phyloP scores from a whole-genome alignment of 1,140 invertebrate genomes.

The Zaprionus ornatus region DNA sequence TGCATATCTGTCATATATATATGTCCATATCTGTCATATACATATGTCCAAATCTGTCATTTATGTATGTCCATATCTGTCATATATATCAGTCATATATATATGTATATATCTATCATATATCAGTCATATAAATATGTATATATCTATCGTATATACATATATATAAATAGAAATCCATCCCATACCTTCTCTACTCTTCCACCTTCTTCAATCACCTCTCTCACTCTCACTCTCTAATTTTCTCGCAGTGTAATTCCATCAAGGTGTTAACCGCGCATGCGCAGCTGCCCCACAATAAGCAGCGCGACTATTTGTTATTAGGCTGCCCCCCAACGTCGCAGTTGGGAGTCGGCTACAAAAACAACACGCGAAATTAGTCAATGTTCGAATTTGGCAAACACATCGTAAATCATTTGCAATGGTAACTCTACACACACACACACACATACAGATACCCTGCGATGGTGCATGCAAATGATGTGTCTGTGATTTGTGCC shows the following conservation, averaged over 20 bases:
- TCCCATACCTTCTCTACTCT: too few species aligned
- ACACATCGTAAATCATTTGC: slow-evolving; percentile 67
- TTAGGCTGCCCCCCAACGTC: slow-evolving; percentile 32
- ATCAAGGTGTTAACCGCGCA: slow-evolving; percentile 22
- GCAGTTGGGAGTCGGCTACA: slow-evolving; percentile 18
- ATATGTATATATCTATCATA: too few species aligned
- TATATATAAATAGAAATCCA: too few species aligned
- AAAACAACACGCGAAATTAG: slow-evolving; percentile 60
- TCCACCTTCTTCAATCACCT: fast-evolving
- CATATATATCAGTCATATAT: too few species aligned
- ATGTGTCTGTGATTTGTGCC: slow-evolving; percentile 41
- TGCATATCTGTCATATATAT: too few species aligned
- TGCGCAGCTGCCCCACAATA: slow-evolving; percentile 33
- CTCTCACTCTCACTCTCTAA: not conserved
- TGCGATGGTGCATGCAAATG: slow-evolving; percentile 38
- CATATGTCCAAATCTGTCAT: too few species aligned
- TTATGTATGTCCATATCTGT: too few species aligned
- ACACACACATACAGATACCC: slow-evolving; percentile 16
- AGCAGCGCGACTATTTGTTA: slow-evolving; percentile 59
- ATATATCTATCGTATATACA: too few species aligned
- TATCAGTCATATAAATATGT: too few species aligned
- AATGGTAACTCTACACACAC: slow-evolving; percentile 19
- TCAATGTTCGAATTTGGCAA: slow-evolving; percentile 76
- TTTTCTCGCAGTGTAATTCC: not conserved
- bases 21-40: too few species aligned